These are phyloP conservation scores for Fistularia tabacaria DNA, from an alignment of 2,797 vertebrate species.

Conservation along the genomic window DNA sequence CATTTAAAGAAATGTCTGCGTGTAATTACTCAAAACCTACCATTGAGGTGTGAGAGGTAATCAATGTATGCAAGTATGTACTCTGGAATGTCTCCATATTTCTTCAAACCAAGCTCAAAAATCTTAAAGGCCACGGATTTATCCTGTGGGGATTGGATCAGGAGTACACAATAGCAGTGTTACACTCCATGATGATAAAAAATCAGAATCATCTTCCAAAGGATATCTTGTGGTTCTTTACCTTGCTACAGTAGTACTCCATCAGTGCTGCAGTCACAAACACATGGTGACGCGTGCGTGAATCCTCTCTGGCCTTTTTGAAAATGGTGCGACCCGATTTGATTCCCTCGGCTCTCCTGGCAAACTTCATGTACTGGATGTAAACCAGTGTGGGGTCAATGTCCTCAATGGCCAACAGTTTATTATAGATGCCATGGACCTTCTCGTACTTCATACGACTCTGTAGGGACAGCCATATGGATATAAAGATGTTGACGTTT, in stretches of 20 bases:
- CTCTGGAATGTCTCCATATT: constrained; percentile 98
- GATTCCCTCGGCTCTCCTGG: constrained; percentile 95
- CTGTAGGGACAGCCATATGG: constrained; percentile 59
- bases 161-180: background rate
- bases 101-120: constrained; percentile 98
- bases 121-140: constrained; percentile 99
- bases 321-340: constrained; percentile 97
- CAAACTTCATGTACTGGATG: constrained; percentile 99
- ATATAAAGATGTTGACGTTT: background rate
- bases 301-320: constrained; percentile 95
- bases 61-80: constrained; percentile 98
- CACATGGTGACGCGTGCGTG: constrained; percentile 93
- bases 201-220: background rate
- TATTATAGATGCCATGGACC: constrained; percentile 96
- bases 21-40: constrained; percentile 58
- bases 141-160: constrained; percentile 75
- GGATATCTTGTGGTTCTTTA: constrained; percentile 36
- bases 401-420: constrained; percentile 73
- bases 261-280: constrained; percentile 97
- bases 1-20: too few relatives aligned
- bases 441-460: constrained; percentile 99
- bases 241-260: constrained; percentile 99
- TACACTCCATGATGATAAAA: background rate
- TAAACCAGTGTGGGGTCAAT: constrained; percentile 85
- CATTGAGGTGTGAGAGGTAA: constrained; percentile 98